These are phyloP conservation scores for Syritta pipiens DNA, from an alignment of 2,888 invertebrate species.

Conservation along the genomic window DNA sequence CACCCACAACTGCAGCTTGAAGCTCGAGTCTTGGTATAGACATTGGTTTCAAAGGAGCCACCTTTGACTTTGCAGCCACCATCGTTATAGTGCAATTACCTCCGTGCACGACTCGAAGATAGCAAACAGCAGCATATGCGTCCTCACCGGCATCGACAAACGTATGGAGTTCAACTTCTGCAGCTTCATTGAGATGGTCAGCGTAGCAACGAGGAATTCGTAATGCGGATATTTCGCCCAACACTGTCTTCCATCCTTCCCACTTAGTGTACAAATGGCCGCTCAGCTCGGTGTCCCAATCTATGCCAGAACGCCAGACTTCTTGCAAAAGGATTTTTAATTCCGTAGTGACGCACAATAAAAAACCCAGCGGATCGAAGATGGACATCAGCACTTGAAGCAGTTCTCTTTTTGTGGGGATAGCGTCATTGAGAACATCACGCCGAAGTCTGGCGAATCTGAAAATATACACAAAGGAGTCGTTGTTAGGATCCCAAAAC, in stretches of 20 bases:
- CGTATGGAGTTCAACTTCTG: slow-evolving; percentile 44
- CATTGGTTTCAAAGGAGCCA: slow-evolving; percentile 50
- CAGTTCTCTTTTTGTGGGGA: slow-evolving; percentile 44
- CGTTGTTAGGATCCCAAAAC: slow-evolving; percentile 24
- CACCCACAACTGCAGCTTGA: slow-evolving; percentile 38
- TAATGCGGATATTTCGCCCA: slow-evolving; percentile 35
- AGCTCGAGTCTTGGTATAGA: slow-evolving; percentile 58
- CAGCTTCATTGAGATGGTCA: no score
- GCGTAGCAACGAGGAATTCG: slow-evolving; percentile 52
- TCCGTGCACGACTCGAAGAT: slow-evolving; percentile 20
- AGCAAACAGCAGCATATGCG: slow-evolving; percentile 49
- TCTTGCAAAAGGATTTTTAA: slow-evolving; percentile 60
- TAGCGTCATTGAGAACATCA: slow-evolving; percentile 16
- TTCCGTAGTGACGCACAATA: slow-evolving; percentile 49
- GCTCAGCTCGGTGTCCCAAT: slow-evolving; percentile 41
- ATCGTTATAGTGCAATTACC: slow-evolving; percentile 14
- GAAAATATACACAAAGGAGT: slow-evolving; percentile 41
- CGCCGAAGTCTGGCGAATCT: slow-evolving; percentile 51
- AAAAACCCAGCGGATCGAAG: slow-evolving; percentile 50
- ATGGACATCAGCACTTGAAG: slow-evolving; percentile 63
- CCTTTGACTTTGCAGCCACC: slow-evolving; percentile 39
- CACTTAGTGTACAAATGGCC: slow-evolving; percentile 27
- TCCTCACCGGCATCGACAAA: slow-evolving; percentile 61
- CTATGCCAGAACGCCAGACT: slow-evolving; percentile 43
- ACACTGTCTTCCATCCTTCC: slow-evolving; percentile 45